Percentiles rank a stretch among this genome's conserved stretches.
Conservation (phyloP, 2,113 vertebrate species). For the Zosterops hypoxanthus region DNA sequence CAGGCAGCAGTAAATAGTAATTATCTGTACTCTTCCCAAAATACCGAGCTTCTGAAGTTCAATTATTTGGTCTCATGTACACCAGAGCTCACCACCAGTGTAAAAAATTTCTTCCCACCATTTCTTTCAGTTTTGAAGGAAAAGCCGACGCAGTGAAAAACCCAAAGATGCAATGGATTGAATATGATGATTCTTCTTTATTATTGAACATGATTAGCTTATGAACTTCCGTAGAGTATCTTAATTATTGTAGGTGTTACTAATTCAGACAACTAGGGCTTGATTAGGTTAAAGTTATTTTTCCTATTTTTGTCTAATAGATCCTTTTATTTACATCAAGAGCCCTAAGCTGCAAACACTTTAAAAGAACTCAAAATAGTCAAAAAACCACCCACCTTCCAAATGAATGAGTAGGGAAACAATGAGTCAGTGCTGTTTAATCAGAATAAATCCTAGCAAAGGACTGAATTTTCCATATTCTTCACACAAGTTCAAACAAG, state of each 20-base stretch:
- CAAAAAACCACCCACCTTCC: background rate
- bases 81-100: background rate
- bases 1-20: constrained; percentile 1
- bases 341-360: background rate
- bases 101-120: background rate
- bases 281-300: constrained; percentile 55
- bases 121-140: background rate
- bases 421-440: background rate
- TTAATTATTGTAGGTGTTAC: constrained; percentile 8
- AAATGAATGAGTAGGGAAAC: background rate
- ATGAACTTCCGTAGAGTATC: background rate
- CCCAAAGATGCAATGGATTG: background rate
- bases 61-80: background rate
- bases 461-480: background rate
- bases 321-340: constrained; percentile 17
- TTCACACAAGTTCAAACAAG: background rate
- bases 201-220: background rate
- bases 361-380: background rate
- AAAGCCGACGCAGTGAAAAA: background rate
- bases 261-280: constrained; percentile 26
- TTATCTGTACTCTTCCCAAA: constrained; percentile 36
- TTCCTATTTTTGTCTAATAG: background rate
- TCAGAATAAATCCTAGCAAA: background rate
- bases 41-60: background rate
- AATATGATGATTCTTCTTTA: background rate